Base-by-base conservation (phyloP, 2,113 vertebrate species). In the Saccopteryx bilineata region DNA sequence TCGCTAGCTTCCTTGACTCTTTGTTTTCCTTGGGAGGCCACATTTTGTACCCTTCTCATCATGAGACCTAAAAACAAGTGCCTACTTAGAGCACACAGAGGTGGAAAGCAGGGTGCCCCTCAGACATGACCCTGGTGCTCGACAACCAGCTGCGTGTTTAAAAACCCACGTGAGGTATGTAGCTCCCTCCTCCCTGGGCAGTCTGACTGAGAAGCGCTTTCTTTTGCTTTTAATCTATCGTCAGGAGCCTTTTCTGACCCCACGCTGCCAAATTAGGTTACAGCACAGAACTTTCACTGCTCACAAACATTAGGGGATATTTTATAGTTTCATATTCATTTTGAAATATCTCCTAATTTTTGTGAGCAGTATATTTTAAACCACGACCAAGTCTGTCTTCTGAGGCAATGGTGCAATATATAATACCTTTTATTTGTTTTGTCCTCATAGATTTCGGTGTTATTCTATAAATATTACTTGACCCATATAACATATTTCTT, bases 161-260 rank as follows among this genome's bases (percentile, higher is more conserved):
- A 66, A 88, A 82, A 86, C 52, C 7, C 5, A 11, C 9, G 0
- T 23, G 31, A 54, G 31, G n/a, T 48, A 7, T 0, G 4, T 5
- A 50, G 63, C 24, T 28, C 31, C 0, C 1, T 23, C 60, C 48
- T 28, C 72, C 83, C 69, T 50, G 48, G 66, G 87, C 78, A 21
- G 54, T 71, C 72, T n/a, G 54, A 31, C 66, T 28, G 33, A 0
- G 9, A 54, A 56, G 61, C 39, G 10, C 56, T 91, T 60, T 75
- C n/a, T 31, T 85, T 82, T 24, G 28, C 91, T 79, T 79, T 58
- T 19, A 46, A 4, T 83, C 75, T 72, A 76, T 91, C 50, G 69
- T 24, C 56, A 69, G 60, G 24, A 9, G 39, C n/a, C 63, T 13
- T 69, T 95, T 81, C 74, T 74, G 48, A 85, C 65, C 56, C 19